Evolutionary conservation across 2,888 invertebrate species (phyloP), one percentile per base, ranked within the genome.

Genomic region (Zaprionus lineosus): DNA sequence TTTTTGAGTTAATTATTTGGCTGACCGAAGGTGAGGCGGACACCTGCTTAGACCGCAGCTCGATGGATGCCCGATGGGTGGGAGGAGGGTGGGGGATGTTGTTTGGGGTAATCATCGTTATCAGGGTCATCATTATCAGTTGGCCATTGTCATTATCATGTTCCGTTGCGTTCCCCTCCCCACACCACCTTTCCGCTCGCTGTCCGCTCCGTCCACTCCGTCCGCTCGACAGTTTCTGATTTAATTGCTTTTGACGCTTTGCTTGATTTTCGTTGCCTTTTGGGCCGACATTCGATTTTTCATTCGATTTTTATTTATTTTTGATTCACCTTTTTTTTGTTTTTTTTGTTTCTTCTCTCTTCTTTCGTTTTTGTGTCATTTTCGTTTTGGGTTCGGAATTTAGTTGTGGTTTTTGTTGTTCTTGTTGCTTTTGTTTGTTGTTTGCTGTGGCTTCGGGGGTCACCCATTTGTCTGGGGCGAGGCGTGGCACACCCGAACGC

Each of bases 181-280:
- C n/a, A n/a, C 24, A 19, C 29, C 31, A 4, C 36, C 15, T 18
- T 11, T 14, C 19, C 14, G 29, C 11, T 24, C 68, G 50, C 34
- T 39, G 29, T 36, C 14, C 16, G 28, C 16, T 16, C 33, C n/a
- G n/a, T n/a, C n/a, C n/a, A n/a, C n/a, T n/a, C n/a, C n/a, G n/a
- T n/a, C n/a, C 61, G 28, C 47, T 81, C 60, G 58, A 74, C 74
- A 74, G 57, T 47, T 74, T 84, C 55, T 55, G 40, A 70, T 82
- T 78, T 78, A 82, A 84, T 82, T 74, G 57, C 78, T 84, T 62
- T 77, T 74, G 61, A 69, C 61, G 37, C 43, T 58, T 57, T 40
- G 57, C 48, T 39, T 36, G 43, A 26, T 26, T 64, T 61, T 58
- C 26, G 51, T 33, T 51, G 43, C 12, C 18, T 37, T 59, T 53